phyloP scores from a whole-genome alignment of 1,140 invertebrate species.

The Zaprionus inermis region DNA sequence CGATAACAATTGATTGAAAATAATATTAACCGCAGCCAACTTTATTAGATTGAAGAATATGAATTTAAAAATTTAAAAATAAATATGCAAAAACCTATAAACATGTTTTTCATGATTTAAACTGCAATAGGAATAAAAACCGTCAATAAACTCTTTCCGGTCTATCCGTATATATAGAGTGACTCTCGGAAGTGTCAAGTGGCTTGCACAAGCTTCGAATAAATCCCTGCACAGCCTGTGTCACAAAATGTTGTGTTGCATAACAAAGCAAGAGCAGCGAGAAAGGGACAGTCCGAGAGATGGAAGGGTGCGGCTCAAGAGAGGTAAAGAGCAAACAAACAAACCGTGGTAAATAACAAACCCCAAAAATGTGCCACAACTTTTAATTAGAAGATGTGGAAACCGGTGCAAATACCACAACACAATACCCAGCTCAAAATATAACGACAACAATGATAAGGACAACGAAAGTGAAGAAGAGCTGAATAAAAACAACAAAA shows the following conservation, averaged over 20 bases:
- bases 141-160: not conserved
- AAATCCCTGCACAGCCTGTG: conserved; percentile 21
- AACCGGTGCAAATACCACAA: conserved; percentile 24
- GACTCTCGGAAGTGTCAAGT: conserved; percentile 22
- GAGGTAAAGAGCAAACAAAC: conserved; percentile 22
- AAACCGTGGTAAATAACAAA: conserved; percentile 45
- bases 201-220: conserved; percentile 17
- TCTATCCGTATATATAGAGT: conserved; percentile 7
- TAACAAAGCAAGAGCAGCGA: conserved; percentile 12
- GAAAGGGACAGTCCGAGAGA: not conserved
- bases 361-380: conserved; percentile 56
- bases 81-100: not conserved
- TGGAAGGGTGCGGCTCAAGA: not conserved
- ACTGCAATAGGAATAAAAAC: not conserved
- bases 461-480: not conserved
- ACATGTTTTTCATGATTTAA: not conserved
- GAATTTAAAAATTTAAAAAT: not conserved
- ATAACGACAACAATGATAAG: conserved; percentile 11
- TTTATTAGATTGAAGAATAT: not conserved
- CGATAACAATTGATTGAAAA: not conserved
- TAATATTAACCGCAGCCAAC: not conserved
- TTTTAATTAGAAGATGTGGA: conserved; percentile 63
- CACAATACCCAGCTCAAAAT: not conserved
- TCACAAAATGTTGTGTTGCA: conserved; percentile 26
- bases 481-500: not conserved